Evolutionary conservation across 2,888 invertebrate genomes (phyloP), one percentile per base, ranked within the genome.

Genomic region (Eumerus sabulonum): DNA sequence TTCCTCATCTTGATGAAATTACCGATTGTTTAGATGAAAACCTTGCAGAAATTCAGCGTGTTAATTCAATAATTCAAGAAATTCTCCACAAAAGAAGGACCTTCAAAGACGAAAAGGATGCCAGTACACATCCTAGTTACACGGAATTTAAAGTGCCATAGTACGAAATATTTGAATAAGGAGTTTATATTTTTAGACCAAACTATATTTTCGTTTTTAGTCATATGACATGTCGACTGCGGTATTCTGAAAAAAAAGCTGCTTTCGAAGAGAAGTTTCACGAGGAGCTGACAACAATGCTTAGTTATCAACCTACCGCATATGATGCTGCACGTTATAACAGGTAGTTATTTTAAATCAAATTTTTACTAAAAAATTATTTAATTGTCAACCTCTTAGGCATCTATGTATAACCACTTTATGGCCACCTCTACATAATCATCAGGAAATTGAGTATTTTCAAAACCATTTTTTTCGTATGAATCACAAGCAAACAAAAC

Each of bases 341-440:
- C n/a, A 83, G 84, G 85, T 84, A n/a, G 36, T 16, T n/a, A 16
- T 3, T 17, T n/a, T 19, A 1, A 19, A 12, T 4, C 12, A 47
- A 14, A n/a, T 4, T 14, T 47, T 17, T 40, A 42, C 5, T 4
- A 0, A 11, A 47, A 0, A 27, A 9, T 12, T 14, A 50, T 40
- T 47, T 40, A 27, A n/a, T 19, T 18, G 1, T 40, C 2, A 11
- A n/a, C 11, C n/a, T 2, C 9, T 3, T 17, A 85, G 85, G 0
- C 81, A 82, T 54, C 64, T 85, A 35, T 59, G 83, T 1, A 81
- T 82, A 14, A 85, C 85, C 2, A 81, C 85, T 0, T 64, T 85
- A 4, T 85, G 85, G 85, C 85, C 85, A 4, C 86, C 85, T 0
- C 51, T 85, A 14, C 86, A 85, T 45, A 84, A 83, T 50, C 60